These are phyloP conservation scores for Caranx ignobilis DNA, from an alignment of 2,113 vertebrate genomes.

Conservation along the genomic window DNA sequence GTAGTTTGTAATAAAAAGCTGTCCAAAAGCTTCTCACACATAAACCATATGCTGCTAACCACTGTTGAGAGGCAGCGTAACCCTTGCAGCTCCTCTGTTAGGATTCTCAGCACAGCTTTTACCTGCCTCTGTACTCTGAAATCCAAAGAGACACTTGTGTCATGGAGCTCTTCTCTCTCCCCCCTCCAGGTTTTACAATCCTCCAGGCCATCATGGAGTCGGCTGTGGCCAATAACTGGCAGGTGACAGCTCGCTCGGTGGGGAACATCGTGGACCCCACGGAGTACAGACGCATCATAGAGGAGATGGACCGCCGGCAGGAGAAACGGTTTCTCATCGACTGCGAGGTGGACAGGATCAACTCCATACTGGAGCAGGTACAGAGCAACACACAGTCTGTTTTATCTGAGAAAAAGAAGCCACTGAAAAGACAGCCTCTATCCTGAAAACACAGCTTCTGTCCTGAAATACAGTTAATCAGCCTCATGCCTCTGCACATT, in stretches of 20 bases:
- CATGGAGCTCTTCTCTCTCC: conserved; percentile 63
- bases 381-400: neutral
- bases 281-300: conserved; percentile 95
- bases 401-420: conserved; percentile 8
- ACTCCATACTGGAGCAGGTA: conserved; percentile 97
- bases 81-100: conserved; percentile 4
- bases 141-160: conserved; percentile 32
- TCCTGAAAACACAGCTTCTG: neutral
- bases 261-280: conserved; percentile 93
- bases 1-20: conserved; percentile 8
- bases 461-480: conserved; percentile 6
- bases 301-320: conserved; percentile 98
- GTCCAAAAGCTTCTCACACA: neutral
- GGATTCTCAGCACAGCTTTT: conserved; percentile 17
- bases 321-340: conserved; percentile 98
- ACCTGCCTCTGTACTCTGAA: conserved; percentile 17
- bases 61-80: neutral
- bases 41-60: conserved; percentile 19
- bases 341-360: conserved; percentile 96
- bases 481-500: neutral
- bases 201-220: conserved; percentile 99
- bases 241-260: conserved; percentile 97
- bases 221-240: conserved; percentile 98
- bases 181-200: conserved; percentile 92
- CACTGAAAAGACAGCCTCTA: neutral